Base-by-base conservation (phyloP, 2,797 vertebrate genomes). In the Moxostoma hubbsi region DNA sequence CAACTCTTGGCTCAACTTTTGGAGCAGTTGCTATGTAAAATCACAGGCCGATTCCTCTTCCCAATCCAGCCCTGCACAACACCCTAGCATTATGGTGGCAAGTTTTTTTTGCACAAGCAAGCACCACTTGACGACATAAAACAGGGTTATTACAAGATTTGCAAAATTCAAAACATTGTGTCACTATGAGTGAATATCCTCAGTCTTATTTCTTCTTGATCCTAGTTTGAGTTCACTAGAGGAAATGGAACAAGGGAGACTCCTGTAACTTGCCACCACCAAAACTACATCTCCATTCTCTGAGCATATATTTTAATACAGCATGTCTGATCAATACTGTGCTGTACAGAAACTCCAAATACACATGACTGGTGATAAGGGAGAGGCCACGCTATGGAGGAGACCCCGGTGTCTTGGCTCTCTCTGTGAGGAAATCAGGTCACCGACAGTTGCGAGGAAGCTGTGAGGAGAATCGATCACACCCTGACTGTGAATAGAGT, bases 311-410 rank as follows among this genome's bases (percentile, higher is more conserved):
- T 59, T 79, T 50, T 79, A 66, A 81, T 83, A 78, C 76, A 81
- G 79, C 36, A 65, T 73, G 66, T 43, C 71, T 49, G 79, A 85
- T 85, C 84, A 79, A 83, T 83, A 74, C 54, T 6, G 8, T 11
- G 0, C 15, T 16, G 65, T 80, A 63, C 71, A 59, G 57, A 57
- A 24, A 16, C 70, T 64, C 66, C 74, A 43, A 8, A 65, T 67
- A 67, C 78, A 76, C 71, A 73, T 55, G 75, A 66, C 79, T 79
- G 15, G 2, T 70, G 57, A 84, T 79, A 79, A 79, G 18, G 61
- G 73, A 55, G 45, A 73, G 63, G 65, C 55, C 18, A 55, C 66
- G 47, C 73, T 49, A 67, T 51, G n/a, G 58, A 77, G 51, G 57
- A 67, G 51, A 81, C 77, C 67, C 13, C 9, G 6, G 65, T 49